These are phyloP conservation scores for Fulmarus glacialis DNA, from an alignment of 2,113 vertebrate genomes.

Conservation along the genomic window DNA sequence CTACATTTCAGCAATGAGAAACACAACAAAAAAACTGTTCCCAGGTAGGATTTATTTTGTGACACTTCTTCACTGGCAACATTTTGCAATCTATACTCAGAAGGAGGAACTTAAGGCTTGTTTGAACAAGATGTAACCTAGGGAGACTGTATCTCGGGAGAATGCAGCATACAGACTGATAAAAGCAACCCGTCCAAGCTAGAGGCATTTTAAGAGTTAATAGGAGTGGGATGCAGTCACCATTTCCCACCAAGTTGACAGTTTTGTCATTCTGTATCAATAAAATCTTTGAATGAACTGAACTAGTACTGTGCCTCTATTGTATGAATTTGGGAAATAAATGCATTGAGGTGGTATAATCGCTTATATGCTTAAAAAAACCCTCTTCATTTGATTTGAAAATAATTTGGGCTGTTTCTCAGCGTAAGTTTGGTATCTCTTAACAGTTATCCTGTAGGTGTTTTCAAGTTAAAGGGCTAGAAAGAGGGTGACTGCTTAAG, in stretches of 20 bases:
- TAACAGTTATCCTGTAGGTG: neutral
- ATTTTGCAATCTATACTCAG: neutral
- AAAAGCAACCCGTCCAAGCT: neutral
- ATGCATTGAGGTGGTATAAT: neutral
- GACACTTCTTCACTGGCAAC: neutral
- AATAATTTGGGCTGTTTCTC: neutral
- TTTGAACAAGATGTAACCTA: neutral
- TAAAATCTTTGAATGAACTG: neutral
- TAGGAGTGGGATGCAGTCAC: neutral
- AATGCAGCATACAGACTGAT: neutral
- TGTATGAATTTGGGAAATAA: neutral
- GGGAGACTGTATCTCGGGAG: neutral
- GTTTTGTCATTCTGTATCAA: neutral
- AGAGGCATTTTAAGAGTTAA: neutral
- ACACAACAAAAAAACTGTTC: neutral
- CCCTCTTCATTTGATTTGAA: neutral
- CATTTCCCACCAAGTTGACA: neutral
- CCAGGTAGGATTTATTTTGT: neutral
- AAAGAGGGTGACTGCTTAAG: neutral
- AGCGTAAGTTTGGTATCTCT: neutral
- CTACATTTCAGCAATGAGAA: neutral
- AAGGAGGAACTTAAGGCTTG: neutral
- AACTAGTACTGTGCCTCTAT: neutral
- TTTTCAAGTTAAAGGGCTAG: neutral
- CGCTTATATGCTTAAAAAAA: neutral